phyloP scores from a whole-genome alignment of 1,140 invertebrate genomes.

The Aethina tumida region DNA sequence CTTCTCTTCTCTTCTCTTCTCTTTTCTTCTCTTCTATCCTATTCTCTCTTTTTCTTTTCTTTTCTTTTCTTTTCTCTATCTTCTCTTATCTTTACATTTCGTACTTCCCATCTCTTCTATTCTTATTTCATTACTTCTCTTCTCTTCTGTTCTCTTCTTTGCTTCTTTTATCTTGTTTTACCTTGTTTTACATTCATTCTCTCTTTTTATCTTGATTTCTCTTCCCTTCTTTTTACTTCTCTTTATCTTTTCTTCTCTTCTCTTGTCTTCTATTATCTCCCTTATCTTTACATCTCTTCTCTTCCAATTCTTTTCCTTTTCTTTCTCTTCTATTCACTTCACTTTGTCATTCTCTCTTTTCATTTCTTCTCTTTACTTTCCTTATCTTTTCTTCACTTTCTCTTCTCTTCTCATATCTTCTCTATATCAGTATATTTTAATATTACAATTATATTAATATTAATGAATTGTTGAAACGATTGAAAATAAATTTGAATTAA shows the following conservation, averaged over 20 bases:
- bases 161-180: conserved; percentile 1
- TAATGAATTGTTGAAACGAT: too few relatives aligned
- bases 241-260: neutral
- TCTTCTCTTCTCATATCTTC: too few relatives aligned
- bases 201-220: neutral
- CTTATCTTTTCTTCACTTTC: too few relatives aligned
- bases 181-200: neutral
- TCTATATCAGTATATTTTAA: too few relatives aligned
- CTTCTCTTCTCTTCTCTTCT: conserved; percentile 1
- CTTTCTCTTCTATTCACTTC: too few relatives aligned
- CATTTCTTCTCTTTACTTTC: too few relatives aligned
- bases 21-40: neutral
- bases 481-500: too few relatives aligned
- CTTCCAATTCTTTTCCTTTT: neutral
- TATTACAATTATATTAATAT: too few relatives aligned
- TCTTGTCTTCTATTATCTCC: too few relatives aligned
- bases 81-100: neutral
- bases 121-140: neutral
- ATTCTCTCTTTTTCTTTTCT: neutral
- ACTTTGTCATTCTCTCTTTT: too few relatives aligned
- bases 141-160: conserved; percentile 2
- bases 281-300: too few relatives aligned
- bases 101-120: neutral
- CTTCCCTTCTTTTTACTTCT: neutral
- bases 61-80: neutral